Evolutionary conservation across 2,113 vertebrate species (phyloP).

Genomic region (Hucho hucho): DNA sequence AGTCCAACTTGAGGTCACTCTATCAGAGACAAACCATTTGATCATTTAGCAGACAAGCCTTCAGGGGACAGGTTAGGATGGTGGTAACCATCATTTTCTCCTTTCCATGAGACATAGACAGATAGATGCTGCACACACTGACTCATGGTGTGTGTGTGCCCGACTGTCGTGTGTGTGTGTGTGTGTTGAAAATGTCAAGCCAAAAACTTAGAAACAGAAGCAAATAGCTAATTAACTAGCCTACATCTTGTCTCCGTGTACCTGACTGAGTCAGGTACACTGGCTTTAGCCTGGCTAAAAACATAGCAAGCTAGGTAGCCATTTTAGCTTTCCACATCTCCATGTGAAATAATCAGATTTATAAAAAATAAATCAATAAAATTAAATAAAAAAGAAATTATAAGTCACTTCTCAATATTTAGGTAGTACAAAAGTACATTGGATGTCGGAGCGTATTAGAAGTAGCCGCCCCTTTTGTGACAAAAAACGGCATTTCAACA

Average conservation of each 20-base stretch:
- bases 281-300: too few species aligned
- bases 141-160: not conserved
- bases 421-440: too few species aligned
- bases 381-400: too few species aligned
- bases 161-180: not conserved
- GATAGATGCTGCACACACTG: not conserved
- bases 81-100: conserved; percentile 10
- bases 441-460: too few species aligned
- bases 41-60: conserved; percentile 36
- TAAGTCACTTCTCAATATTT: too few species aligned
- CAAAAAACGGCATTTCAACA: too few species aligned
- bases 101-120: conserved; percentile 12
- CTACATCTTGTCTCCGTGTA: conserved; percentile 24
- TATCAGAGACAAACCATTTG: conserved; percentile 35
- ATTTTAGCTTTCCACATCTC: too few species aligned
- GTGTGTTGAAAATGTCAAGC: conserved; percentile 31
- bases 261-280: conserved; percentile 49
- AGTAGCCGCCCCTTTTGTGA: too few species aligned
- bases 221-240: conserved; percentile 45
- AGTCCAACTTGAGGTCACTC: conserved; percentile 46
- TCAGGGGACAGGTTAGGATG: conserved; percentile 30
- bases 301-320: too few species aligned
- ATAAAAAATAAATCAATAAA: too few species aligned
- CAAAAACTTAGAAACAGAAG: conserved; percentile 19
- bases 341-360: too few species aligned